Evolutionary conservation across 2,888 invertebrate genomes (phyloP), one percentile per base, ranked within the genome.

Genomic region (Polydrusus tereticollis): DNA sequence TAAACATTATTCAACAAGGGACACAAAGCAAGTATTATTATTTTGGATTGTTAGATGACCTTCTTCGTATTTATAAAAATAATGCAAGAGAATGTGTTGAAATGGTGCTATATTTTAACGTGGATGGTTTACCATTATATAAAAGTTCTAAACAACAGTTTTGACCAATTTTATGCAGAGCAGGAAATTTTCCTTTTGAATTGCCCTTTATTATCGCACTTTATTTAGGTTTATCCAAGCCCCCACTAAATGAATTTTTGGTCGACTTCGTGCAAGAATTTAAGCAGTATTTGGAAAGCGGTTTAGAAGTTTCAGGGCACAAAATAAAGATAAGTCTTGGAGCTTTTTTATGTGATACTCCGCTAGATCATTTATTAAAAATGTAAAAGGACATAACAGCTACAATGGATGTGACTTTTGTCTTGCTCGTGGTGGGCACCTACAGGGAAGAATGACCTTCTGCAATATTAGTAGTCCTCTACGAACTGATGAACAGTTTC

Each of bases 401-500:
- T 60, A 60, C 68, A 55, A 64, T 45, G 77, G 77, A 14, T 77
- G 78, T 72, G 76, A 78, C 67, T 77, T 74, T 69, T 79, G 78
- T 65, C 47, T 23, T 65, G 74, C 66, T 36, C 75, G 69, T 45
- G 77, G 77, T 18, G 50, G 52, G 26, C 73, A 76, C 67, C 65
- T 58, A 29, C 64, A 76, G 60, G 74, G 62, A 59, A 64, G 72
- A 75, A 76, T 78, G 75, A 45, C 64, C 23, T 79, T 75, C 75
- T 69, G 69, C 41, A 70, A 77, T 72, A 45, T 70, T n/a, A 64
- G 76, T 59, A 77, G 78, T 41, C 52, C 73, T 45, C 38, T 74
- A 41, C 66, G 78, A 69, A 78, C 75, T 47, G 74, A 75, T 73
- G 43, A 18, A 59, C 66, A 67, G 66, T 29, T 60, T 45, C 62